Evolutionary conservation across 1,140 invertebrate genomes (phyloP), one percentile per base, ranked within the genome.

Genomic region (Drosophila lini): DNA sequence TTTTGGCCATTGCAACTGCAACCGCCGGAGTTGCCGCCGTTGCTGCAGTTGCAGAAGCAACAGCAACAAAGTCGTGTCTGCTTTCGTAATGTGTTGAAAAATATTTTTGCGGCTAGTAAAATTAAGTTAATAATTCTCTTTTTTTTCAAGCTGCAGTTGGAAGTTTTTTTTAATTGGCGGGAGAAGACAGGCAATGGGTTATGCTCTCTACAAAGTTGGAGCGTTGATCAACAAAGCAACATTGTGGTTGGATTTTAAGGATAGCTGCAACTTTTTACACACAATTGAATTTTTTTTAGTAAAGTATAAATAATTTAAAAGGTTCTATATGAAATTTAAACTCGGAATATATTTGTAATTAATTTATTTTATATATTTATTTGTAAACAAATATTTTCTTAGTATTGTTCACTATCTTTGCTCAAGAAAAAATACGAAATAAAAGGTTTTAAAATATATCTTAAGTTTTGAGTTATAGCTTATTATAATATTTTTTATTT

Each of bases 51-150:
- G 75, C 80, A 55, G 60, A 59, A 61, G 64, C 73, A 80, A 81
- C 73, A 64, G 50, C 74, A 47, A 60, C 59, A 61, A 48, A 75
- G 62, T 69, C 75, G 65, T 64, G 45, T 70, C 57, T 59, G 42
- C 63, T 88, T 88, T 77, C 83, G 83, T 78, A 86, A 86, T 80
- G 67, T 74, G 69, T 31, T 52, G 41, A 41, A 74, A 85, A 80
- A 77, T 70, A 76, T 88, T 69, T 74, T 67, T 74, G 60, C 62
- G 61, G 40, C 68, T 86, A 61, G 65, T 59, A 74, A 85, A 82
- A 86, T 86, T 88, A 88, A 86, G 50, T 82, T 82, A 88, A 86
- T 86, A 73, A 50, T 68, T 88, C 81, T 75, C 22, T 45, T 77
- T 76, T 73, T 63, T 71, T 67, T 58, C 19, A 13, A 25, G 41